Evolutionary conservation across 2,797 vertebrate species (phyloP).

Genomic region (Enteromius argenteus): DNA sequence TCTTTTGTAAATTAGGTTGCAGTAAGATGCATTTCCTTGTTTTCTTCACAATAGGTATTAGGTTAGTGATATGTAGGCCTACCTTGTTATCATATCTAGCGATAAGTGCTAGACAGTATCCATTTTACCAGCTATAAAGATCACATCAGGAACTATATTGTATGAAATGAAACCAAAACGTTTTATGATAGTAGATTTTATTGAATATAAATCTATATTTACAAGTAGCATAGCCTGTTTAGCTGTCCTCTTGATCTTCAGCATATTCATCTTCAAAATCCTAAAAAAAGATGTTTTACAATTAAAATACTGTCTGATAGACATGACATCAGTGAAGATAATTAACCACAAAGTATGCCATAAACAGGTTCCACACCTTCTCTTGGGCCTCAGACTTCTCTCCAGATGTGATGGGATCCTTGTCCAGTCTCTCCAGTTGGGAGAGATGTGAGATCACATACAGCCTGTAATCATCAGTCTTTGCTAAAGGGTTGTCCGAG

Average conservation of each 20-base stretch:
- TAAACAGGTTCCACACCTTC: slow-evolving; percentile 63
- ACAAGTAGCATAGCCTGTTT: slow-evolving; percentile 5
- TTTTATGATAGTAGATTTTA: neutral
- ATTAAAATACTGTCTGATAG: neutral
- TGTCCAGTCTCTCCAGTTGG: slow-evolving; percentile 86
- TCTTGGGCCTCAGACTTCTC: slow-evolving; percentile 79
- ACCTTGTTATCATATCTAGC: slow-evolving; percentile 2
- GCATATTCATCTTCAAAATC: slow-evolving; percentile 57
- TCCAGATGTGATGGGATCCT: slow-evolving; percentile 78
- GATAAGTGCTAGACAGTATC: neutral
- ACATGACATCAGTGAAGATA: neutral
- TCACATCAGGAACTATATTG: neutral
- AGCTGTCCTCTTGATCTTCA: slow-evolving; percentile 52
- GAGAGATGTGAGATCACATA: slow-evolving; percentile 78
- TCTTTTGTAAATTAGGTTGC: neutral
- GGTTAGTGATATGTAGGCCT: neutral
- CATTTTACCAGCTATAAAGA: neutral
- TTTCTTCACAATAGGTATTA: neutral
- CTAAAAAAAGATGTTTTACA: slow-evolving; percentile 49
- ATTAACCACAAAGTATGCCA: neutral
- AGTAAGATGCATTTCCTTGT: slow-evolving; percentile 1
- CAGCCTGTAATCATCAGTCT: slow-evolving; percentile 78
- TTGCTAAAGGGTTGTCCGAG: slow-evolving; percentile 83
- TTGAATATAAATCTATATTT: slow-evolving; percentile 9
- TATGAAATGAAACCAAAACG: neutral